These are phyloP conservation scores for Antheraea mylitta DNA, from an alignment of 1,140 invertebrate species.

Conservation along the genomic window DNA sequence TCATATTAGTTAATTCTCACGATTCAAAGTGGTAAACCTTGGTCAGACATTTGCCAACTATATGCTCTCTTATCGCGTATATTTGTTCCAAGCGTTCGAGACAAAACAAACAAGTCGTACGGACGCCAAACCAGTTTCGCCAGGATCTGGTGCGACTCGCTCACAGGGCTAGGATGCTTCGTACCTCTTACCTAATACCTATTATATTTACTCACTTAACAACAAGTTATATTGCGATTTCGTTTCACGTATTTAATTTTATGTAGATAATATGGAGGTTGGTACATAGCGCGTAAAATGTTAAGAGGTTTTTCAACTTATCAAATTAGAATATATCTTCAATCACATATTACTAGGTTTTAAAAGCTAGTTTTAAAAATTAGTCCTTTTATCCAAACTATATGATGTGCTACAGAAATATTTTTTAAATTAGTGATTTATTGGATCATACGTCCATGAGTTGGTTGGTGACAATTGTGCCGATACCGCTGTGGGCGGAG, in stretches of 20 bases:
- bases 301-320: too few relatives aligned
- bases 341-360: too few relatives aligned
- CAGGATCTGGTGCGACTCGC: neutral
- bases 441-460: too few relatives aligned
- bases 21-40: neutral
- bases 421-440: too few relatives aligned
- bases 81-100: neutral
- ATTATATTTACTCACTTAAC: neutral
- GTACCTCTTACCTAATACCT: neutral
- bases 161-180: neutral
- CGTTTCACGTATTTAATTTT: neutral
- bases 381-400: too few relatives aligned
- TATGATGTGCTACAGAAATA: too few relatives aligned
- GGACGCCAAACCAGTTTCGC: neutral
- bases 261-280: too few relatives aligned
- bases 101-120: constrained; percentile 1
- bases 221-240: neutral
- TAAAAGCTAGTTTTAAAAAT: too few relatives aligned
- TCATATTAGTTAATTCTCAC: neutral
- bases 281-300: too few relatives aligned
- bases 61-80: neutral
- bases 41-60: neutral
- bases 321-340: too few relatives aligned
- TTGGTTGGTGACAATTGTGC: neutral
- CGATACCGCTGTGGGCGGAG: neutral